phyloP scores from a whole-genome alignment of 1,140 invertebrate species.

The Penaeus indicus region DNA sequence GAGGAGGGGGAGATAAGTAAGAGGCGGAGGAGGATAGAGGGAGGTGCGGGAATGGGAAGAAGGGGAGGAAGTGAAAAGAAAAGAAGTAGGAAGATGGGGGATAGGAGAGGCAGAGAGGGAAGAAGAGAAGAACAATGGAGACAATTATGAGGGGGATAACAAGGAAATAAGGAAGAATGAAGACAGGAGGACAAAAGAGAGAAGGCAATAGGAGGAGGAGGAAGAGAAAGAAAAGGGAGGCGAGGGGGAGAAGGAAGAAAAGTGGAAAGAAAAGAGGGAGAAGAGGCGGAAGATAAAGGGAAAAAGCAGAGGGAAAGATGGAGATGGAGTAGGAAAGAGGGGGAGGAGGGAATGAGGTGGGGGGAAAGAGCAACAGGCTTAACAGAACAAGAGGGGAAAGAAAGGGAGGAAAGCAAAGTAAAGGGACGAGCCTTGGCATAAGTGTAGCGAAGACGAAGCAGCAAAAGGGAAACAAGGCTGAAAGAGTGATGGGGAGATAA shows the following conservation, averaged over 20 bases:
- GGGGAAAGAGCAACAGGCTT: not conserved
- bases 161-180: not conserved
- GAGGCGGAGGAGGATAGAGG: not conserved
- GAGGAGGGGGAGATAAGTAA: not conserved
- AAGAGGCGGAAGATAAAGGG: not conserved
- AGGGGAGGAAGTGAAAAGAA: not conserved
- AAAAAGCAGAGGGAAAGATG: not conserved
- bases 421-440: no score
- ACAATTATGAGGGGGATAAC: not conserved
- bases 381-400: not conserved
- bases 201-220: not conserved
- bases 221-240: not conserved
- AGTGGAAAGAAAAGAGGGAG: not conserved
- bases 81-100: not conserved
- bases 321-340: not conserved
- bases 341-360: not conserved
- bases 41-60: not conserved
- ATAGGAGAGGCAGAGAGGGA: not conserved
- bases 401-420: no score
- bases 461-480: no score
- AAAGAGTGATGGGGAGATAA: no score
- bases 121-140: not conserved
- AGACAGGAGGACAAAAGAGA: not conserved
- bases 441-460: no score
- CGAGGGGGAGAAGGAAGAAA: not conserved